Conservation (phyloP, 2,797 vertebrate genomes). For the Oryzias sinensis region DNA sequence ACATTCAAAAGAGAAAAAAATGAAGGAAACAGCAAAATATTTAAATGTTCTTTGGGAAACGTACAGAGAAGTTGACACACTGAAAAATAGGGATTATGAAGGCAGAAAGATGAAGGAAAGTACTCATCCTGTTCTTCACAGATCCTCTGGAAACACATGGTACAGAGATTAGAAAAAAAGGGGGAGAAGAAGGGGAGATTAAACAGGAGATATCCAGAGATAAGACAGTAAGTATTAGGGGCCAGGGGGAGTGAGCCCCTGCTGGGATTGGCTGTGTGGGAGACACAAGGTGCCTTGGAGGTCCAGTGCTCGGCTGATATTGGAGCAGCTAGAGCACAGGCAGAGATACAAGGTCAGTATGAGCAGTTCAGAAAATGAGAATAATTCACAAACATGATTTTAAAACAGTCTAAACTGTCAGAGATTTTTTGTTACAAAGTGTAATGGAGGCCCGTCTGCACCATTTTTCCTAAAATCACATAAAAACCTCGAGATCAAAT, state of each 20-base stretch:
- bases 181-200: slow-evolving; percentile 34
- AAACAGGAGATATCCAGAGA: slow-evolving; percentile 41
- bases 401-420: slow-evolving; percentile 4
- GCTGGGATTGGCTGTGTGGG: slow-evolving; percentile 65
- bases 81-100: slow-evolving; percentile 29
- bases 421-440: slow-evolving; percentile 15
- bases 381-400: slow-evolving; percentile 31
- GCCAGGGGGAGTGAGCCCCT: slow-evolving; percentile 58
- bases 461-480: slow-evolving; percentile 82
- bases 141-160: slow-evolving; percentile 26
- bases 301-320: slow-evolving; percentile 70
- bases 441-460: slow-evolving; percentile 58
- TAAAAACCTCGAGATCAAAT: slow-evolving; percentile 68
- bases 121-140: slow-evolving; percentile 66
- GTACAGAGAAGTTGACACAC: slow-evolving; percentile 23
- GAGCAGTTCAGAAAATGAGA: slow-evolving; percentile 54
- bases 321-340: slow-evolving; percentile 76
- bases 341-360: slow-evolving; percentile 74
- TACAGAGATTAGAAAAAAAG: slow-evolving; percentile 24
- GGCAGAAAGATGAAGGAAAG: slow-evolving; percentile 34
- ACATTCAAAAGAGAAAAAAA: slow-evolving; percentile 21
- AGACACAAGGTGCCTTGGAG: slow-evolving; percentile 68
- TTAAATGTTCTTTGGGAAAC: slow-evolving; percentile 10
- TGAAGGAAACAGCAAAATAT: neutral
- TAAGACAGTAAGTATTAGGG: slow-evolving; percentile 52